Evolutionary conservation across 2,888 invertebrate genomes (phyloP).

Genomic region (Melitaea athalia): DNA sequence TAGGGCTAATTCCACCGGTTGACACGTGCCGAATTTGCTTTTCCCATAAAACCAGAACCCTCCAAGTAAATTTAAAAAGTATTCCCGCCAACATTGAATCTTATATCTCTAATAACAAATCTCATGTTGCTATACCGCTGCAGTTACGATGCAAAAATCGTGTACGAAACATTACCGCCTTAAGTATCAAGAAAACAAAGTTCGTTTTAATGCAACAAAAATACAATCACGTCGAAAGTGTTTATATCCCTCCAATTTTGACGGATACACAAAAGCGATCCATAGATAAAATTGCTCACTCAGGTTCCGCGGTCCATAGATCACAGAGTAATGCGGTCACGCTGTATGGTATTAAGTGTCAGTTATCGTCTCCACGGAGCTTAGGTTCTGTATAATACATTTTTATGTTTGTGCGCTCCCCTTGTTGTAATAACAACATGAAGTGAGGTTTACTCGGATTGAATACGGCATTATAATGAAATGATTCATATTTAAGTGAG

Average conservation of each 20-base stretch:
- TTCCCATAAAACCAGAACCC: conserved; percentile 72
- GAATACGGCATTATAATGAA: conserved; percentile 82
- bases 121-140: conserved; percentile 9
- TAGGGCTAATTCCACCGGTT: conserved; percentile 77
- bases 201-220: conserved; percentile 38
- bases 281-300: conserved; percentile 65
- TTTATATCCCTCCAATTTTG: conserved; percentile 64
- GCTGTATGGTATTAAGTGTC: conserved; percentile 81
- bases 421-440: conserved; percentile 75
- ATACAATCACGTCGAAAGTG: conserved; percentile 55
- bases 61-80: conserved; percentile 49
- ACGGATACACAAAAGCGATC: conserved; percentile 58
- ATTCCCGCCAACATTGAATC: conserved; percentile 51
- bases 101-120: conserved; percentile 41
- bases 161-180: conserved; percentile 25
- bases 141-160: conserved; percentile 17
- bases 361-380: conserved; percentile 81
- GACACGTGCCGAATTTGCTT: conserved; percentile 80
- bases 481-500: conserved; percentile 83
- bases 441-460: conserved; percentile 81
- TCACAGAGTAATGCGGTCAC: conserved; percentile 81
- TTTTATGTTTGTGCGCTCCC: conserved; percentile 75
- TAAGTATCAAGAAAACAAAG: conserved; percentile 47
- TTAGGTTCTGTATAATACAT: conserved; percentile 70
- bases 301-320: conserved; percentile 74